These are phyloP conservation scores for Pelosia muscerda DNA, from an alignment of 2,888 invertebrate species.

Conservation along the genomic window DNA sequence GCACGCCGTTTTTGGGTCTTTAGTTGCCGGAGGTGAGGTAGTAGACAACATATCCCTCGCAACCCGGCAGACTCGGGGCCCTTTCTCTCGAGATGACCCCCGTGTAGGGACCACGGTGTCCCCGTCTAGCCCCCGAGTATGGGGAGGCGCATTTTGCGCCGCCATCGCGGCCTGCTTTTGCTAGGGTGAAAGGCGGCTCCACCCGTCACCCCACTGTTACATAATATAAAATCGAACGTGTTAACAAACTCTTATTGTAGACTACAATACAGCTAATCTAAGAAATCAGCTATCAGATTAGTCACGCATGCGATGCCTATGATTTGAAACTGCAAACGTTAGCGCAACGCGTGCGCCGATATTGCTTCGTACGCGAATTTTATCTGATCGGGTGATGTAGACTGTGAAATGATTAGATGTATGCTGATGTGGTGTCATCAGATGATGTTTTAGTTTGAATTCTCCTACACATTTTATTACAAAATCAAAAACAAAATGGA, in stretches of 20 bases:
- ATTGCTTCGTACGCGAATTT: background rate
- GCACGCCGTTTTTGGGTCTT: no score
- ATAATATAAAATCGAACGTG: background rate
- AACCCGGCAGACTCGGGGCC: no score
- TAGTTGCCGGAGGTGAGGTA: no score
- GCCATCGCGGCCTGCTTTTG: no score
- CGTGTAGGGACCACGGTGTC: no score
- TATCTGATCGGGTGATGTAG: constrained; percentile 11
- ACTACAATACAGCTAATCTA: background rate
- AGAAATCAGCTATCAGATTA: background rate
- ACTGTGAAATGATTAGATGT: constrained; percentile 1
- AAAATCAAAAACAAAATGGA: no score
- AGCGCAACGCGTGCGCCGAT: background rate
- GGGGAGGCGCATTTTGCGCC: no score
- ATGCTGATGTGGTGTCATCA: background rate
- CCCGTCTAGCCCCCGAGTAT: no score
- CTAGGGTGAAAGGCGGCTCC: no score
- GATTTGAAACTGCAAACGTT: background rate
- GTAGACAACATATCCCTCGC: no score
- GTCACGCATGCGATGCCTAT: background rate
- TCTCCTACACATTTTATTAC: background rate
- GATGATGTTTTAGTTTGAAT: background rate
- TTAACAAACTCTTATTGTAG: background rate
- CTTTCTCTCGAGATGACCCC: no score
- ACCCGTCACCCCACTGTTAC: no score